Evolutionary conservation across 2,888 invertebrate genomes (phyloP).

Genomic region (Harpagoxenus sublaevis): DNA sequence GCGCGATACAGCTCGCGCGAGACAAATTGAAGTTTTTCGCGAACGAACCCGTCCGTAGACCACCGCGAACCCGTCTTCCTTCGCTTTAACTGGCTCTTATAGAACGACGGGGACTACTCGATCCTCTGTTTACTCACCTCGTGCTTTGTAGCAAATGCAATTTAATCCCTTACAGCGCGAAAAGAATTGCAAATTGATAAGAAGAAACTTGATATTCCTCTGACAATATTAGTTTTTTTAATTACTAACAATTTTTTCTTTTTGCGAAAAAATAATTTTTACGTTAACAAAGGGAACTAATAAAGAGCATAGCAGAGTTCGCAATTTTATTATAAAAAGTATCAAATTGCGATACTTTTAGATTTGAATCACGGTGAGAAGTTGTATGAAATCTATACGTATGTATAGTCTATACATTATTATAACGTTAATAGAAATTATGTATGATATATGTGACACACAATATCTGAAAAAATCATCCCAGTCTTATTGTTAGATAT

Average conservation of each 20-base stretch:
- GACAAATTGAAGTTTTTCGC: constrained; percentile 82
- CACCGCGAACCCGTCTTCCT: constrained; percentile 76
- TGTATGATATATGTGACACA: background rate
- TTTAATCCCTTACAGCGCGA: background rate
- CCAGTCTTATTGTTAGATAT: background rate
- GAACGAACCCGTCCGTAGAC: constrained; percentile 78
- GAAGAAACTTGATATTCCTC: background rate
- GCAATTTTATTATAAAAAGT: background rate
- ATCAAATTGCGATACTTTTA: background rate
- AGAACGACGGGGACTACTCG: constrained; percentile 52
- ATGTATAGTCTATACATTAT: background rate
- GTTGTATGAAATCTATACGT: no score
- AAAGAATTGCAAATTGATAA: background rate
- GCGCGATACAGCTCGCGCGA: constrained; percentile 75
- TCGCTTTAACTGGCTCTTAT: constrained; percentile 71
- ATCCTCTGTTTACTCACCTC: constrained; percentile 67
- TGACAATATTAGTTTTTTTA: background rate
- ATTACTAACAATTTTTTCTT: background rate
- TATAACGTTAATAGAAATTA: background rate
- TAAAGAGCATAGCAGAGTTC: background rate
- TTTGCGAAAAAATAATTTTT: background rate
- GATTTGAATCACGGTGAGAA: background rate
- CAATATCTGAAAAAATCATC: background rate
- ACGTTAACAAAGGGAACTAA: background rate
- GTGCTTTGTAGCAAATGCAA: constrained; percentile 30